A percentile compares a stretch with the other conserved stretches of the same genome.
phyloP scores from a whole-genome alignment of 2,113 vertebrate species.

The Peucedramus taeniatus region DNA sequence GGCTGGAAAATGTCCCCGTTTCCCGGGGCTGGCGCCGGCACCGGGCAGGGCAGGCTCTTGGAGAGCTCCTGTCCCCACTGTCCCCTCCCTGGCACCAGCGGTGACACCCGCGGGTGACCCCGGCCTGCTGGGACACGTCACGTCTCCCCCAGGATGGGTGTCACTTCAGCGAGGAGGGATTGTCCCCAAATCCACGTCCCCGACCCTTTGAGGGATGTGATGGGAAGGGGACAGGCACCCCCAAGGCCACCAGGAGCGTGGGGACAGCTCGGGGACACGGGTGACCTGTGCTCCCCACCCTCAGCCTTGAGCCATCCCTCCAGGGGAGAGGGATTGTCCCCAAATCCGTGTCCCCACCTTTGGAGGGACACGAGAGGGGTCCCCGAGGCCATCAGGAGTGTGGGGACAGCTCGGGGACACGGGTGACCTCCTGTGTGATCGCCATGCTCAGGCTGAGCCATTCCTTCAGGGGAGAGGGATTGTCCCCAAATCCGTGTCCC shows the following conservation, averaged over 20 bases:
- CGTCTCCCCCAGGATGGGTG: rapidly evolving
- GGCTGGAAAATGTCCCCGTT: neutral
- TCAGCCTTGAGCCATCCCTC: no score
- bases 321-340: no score
- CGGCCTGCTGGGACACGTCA: rapidly evolving
- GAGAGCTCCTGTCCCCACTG: neutral
- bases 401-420: no score
- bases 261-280: neutral
- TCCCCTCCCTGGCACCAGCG: neutral
- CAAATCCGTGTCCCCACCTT: no score
- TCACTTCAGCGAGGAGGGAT: no score
- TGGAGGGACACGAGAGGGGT: no score
- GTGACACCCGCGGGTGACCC: neutral
- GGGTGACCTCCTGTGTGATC: no score
- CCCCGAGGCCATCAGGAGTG: no score
- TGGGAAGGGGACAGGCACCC: rapidly evolving
- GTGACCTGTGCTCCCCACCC: no score
- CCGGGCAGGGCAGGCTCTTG: rapidly evolving
- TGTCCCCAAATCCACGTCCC: neutral
- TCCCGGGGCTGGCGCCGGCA: neutral
- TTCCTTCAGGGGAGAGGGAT: neutral
- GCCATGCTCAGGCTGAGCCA: neutral
- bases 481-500: no score
- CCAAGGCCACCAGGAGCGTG: neutral
- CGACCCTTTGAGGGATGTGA: rapidly evolving